Conservation (phyloP, 2,797 vertebrate genomes). For the Eospalax fontanierii region DNA sequence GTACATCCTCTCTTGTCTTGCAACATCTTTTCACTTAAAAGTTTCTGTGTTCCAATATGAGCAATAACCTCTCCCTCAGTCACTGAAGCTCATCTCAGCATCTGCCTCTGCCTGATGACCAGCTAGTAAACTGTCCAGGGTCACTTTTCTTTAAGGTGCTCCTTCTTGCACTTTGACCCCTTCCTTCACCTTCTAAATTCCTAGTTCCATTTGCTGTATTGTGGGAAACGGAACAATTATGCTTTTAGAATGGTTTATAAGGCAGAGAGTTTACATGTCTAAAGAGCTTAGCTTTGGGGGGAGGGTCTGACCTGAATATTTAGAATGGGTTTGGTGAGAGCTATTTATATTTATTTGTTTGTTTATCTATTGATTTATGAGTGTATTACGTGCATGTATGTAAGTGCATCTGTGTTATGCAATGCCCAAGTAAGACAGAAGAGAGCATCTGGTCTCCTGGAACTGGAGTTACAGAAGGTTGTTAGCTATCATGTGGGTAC, state of each 20-base stretch:
- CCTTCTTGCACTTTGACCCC: neutral
- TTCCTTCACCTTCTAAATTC: neutral
- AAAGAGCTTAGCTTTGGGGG: neutral
- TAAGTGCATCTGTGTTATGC: too few species aligned
- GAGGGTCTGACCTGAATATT: neutral
- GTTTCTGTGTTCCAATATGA: too few species aligned
- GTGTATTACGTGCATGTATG: too few species aligned
- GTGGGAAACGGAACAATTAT: neutral
- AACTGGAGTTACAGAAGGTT: too few species aligned
- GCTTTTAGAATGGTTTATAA: neutral
- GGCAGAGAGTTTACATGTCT: neutral
- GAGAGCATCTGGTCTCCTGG: too few species aligned
- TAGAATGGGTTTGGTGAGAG: neutral
- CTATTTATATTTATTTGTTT: too few species aligned
- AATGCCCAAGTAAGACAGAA: too few species aligned
- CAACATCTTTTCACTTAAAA: neutral
- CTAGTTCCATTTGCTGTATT: neutral
- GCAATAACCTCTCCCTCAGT: neutral
- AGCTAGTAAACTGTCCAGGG: neutral
- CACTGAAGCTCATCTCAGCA: neutral
- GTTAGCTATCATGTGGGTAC: too few species aligned
- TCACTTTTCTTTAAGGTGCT: neutral
- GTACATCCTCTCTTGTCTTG: neutral
- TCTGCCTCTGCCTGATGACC: neutral
- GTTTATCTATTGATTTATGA: too few species aligned